Evolutionary conservation across 2,888 invertebrate genomes (phyloP).

Genomic region (Acrobasis suavella): DNA sequence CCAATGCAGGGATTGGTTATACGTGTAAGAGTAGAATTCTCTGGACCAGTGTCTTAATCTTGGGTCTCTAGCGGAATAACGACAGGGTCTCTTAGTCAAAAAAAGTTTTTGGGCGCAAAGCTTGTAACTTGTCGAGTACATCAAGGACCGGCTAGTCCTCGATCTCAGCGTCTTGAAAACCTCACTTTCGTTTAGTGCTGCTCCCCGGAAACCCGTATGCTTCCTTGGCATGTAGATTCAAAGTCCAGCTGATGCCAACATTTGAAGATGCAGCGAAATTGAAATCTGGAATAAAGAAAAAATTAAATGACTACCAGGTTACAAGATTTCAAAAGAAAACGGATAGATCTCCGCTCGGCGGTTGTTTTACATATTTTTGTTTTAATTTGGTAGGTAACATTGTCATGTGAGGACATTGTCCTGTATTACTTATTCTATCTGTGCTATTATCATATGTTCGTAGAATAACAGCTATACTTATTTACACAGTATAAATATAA

Average conservation of each 20-base stretch:
- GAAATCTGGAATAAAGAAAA: conserved; percentile 69
- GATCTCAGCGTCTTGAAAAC: conserved; percentile 72
- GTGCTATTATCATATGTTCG: not conserved
- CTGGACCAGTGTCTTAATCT: conserved; percentile 83
- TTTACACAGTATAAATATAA: not conserved
- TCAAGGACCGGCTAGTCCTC: conserved; percentile 82
- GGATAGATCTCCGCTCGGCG: too few relatives aligned
- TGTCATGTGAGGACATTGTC: not conserved
- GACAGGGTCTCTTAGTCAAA: conserved; percentile 73
- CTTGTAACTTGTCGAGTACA: conserved; percentile 78
- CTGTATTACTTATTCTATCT: not conserved
- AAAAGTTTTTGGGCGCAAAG: conserved; percentile 76
- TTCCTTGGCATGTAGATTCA: conserved; percentile 76
- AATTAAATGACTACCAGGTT: not conserved
- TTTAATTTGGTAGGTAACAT: not conserved
- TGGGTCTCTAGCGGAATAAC: conserved; percentile 82
- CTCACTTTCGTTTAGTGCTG: conserved; percentile 68
- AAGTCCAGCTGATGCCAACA: conserved; percentile 71
- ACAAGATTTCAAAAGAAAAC: too few relatives aligned
- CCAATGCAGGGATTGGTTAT: conserved; percentile 56
- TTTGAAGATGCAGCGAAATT: conserved; percentile 54
- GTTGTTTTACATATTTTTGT: not conserved
- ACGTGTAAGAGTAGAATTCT: conserved; percentile 69
- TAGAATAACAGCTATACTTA: not conserved
- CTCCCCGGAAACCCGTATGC: conserved; percentile 46